These are phyloP conservation scores for Spilosoma lubricipeda DNA, from an alignment of 2,888 invertebrate species.

Conservation along the genomic window DNA sequence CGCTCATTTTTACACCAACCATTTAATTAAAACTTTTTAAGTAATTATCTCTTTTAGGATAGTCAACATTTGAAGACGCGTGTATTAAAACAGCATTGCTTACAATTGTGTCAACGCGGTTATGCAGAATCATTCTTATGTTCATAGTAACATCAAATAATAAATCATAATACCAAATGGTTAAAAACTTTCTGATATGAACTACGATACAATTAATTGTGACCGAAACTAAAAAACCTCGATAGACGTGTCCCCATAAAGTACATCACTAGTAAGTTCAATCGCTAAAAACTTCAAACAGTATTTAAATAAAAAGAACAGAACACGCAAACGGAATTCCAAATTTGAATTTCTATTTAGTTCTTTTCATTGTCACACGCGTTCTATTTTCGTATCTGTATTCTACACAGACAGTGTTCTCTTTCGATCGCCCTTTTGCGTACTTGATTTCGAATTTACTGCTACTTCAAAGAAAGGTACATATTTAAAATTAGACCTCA, in stretches of 20 bases:
- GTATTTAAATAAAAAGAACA: constrained; percentile 26
- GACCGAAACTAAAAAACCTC: not conserved
- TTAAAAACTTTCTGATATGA: not conserved
- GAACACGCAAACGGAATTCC: constrained; percentile 39
- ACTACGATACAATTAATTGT: not conserved
- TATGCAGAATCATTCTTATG: too few relatives aligned
- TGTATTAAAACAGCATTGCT: too few relatives aligned
- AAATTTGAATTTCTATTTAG: constrained; percentile 52
- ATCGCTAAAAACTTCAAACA: constrained; percentile 34
- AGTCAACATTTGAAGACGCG: too few relatives aligned
- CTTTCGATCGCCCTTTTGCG: constrained; percentile 44
- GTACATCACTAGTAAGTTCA: constrained; percentile 31
- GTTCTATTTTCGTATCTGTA: constrained; percentile 52
- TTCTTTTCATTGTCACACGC: constrained; percentile 54
- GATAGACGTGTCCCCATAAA: constrained; percentile 12
- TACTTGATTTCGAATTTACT: constrained; percentile 32
- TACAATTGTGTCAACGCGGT: too few relatives aligned
- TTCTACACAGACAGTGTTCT: constrained; percentile 47
- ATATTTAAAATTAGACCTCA: constrained; percentile 29
- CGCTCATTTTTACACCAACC: not conserved
- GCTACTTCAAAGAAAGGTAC: constrained; percentile 26
- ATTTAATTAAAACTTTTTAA: not conserved
- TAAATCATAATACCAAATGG: too few relatives aligned
- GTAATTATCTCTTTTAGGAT: not conserved
- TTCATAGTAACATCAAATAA: too few relatives aligned